Evolutionary conservation across 2,888 invertebrate species (phyloP).

Genomic region (Acanthococcus lagerstroemiae): DNA sequence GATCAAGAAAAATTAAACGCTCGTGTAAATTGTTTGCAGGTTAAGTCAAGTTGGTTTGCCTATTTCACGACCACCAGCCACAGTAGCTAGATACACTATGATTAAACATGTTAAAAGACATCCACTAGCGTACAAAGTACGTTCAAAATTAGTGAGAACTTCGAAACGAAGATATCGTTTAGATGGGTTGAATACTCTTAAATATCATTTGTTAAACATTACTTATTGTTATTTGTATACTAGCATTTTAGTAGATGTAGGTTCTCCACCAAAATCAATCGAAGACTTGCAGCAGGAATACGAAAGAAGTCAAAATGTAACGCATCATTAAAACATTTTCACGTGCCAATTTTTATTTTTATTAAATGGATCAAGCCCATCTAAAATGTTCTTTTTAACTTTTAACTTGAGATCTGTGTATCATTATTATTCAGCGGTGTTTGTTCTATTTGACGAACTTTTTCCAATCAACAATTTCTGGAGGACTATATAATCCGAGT

Average conservation of each 20-base stretch:
- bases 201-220: slow-evolving; percentile 41
- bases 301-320: slow-evolving; percentile 16
- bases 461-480: no score
- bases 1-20: not conserved
- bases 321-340: slow-evolving; percentile 11
- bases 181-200: slow-evolving; percentile 45
- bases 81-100: slow-evolving; percentile 49
- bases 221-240: slow-evolving; percentile 42
- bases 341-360: no score
- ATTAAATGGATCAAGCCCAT: no score
- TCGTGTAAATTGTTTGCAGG: slow-evolving; percentile 6
- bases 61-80: slow-evolving; percentile 45
- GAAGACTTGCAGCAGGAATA: slow-evolving; percentile 20
- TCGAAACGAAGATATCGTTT: slow-evolving; percentile 39
- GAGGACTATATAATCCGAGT: no score
- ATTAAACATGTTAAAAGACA: slow-evolving; percentile 44
- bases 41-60: slow-evolving; percentile 35
- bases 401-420: no score
- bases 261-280: slow-evolving; percentile 38
- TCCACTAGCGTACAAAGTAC: slow-evolving; percentile 38
- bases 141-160: slow-evolving; percentile 39
- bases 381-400: no score
- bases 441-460: no score
- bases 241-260: slow-evolving; percentile 44
- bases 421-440: no score